A percentile compares a stretch with the other conserved stretches of the same genome.
Conservation (phyloP, 2,113 vertebrate species). For the Pelecanoides urinatrix region DNA sequence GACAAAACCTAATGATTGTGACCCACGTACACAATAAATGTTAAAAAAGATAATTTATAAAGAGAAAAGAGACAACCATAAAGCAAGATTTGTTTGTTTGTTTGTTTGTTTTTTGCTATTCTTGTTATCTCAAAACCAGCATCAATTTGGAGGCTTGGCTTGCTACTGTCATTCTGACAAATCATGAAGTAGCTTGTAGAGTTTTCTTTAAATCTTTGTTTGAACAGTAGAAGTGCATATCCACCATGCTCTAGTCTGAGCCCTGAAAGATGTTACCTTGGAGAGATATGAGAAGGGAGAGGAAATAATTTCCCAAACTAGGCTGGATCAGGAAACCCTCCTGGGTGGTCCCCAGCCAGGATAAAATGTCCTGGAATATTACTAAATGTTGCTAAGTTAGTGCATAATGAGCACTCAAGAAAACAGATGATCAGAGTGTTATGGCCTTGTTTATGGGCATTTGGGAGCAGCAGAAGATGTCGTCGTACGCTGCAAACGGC, state of each 20-base stretch:
- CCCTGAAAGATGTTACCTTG: not conserved
- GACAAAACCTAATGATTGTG: not conserved
- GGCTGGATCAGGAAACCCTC: not conserved
- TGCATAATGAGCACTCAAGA: not conserved
- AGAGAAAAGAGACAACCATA: not conserved
- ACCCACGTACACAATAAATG: not conserved
- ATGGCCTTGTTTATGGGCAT: not conserved
- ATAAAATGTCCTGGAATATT: not conserved
- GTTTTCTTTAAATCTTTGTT: not conserved
- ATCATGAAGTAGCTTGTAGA: not conserved
- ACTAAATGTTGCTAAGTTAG: not conserved
- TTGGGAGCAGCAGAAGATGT: not conserved
- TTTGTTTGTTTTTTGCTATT: too few relatives aligned
- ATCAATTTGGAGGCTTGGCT: not conserved
- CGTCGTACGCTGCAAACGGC: accelerated
- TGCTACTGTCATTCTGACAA: not conserved
- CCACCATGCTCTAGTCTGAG: not conserved
- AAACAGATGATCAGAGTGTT: not conserved
- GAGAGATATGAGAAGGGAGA: not conserved
- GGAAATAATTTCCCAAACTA: not conserved
- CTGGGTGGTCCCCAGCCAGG: not conserved
- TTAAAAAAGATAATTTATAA: not conserved
- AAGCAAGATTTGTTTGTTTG: not conserved
- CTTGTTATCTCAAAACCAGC: not conserved
- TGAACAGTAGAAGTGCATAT: not conserved